Conservation (phyloP, 2,113 vertebrate species). For the Limanda limanda region DNA sequence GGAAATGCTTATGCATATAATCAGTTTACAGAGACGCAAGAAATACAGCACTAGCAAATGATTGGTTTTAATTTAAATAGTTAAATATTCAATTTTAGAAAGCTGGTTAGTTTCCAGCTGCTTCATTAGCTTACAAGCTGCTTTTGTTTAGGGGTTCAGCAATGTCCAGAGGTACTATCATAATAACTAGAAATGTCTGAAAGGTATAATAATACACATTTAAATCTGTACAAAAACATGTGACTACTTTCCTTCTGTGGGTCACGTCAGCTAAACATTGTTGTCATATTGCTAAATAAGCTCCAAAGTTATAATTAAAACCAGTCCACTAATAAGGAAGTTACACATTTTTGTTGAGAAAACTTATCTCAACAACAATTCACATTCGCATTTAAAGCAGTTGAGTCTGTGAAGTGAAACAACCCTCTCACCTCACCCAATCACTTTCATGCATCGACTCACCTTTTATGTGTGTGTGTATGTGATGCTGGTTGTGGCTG, state of each 20-base stretch:
- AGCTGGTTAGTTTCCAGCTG: not conserved
- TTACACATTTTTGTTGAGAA: not conserved
- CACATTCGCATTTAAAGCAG: not conserved
- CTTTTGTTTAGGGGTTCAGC: no score
- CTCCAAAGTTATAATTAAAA: not conserved
- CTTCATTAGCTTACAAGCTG: no score
- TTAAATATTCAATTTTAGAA: not conserved
- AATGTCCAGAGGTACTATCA: not conserved
- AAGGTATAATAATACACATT: not conserved
- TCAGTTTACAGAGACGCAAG: not conserved
- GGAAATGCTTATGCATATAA: not conserved
- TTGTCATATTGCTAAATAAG: not conserved
- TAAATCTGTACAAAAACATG: no score
- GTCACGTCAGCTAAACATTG: not conserved
- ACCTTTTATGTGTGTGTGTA: constrained; percentile 7
- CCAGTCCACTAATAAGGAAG: not conserved
- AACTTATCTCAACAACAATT: not conserved
- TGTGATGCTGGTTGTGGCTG: constrained; percentile 1
- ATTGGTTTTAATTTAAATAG: not conserved
- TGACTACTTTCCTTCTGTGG: no score
- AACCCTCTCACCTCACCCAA: not conserved
- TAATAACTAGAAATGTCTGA: not conserved
- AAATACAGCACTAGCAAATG: not conserved
- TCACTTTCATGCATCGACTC: not conserved
- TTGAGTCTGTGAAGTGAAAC: not conserved